Conservation (phyloP, 1,140 invertebrate genomes). For the Metaphire vulgaris region DNA sequence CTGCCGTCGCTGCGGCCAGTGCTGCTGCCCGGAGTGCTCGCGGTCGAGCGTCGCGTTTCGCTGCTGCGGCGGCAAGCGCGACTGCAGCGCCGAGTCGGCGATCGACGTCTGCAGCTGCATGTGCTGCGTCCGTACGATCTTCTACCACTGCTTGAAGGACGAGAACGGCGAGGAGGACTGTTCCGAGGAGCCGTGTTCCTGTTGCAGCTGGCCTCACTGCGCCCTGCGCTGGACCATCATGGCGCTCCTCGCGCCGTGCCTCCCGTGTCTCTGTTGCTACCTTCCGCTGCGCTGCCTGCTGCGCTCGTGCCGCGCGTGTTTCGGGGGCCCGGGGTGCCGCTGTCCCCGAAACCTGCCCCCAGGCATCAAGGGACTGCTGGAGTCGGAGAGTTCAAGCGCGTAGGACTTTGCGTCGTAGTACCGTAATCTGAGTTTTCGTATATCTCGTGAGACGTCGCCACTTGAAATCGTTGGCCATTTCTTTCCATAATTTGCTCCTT, state of each 20-base stretch:
- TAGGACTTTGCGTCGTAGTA: not conserved
- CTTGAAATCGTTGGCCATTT: not conserved
- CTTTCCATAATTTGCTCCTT: not conserved
- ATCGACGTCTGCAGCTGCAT: slow-evolving; percentile 83
- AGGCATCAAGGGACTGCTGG: slow-evolving; percentile 30
- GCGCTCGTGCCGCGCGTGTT: slow-evolving; percentile 71
- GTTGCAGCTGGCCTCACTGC: slow-evolving; percentile 58
- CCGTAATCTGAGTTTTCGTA: not conserved
- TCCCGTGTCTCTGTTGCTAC: slow-evolving; percentile 84
- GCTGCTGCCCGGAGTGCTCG: slow-evolving; percentile 78
- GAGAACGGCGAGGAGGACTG: slow-evolving; percentile 60
- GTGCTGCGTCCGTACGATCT: slow-evolving; percentile 83
- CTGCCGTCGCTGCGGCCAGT: slow-evolving; percentile 75
- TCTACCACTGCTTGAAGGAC: slow-evolving; percentile 82
- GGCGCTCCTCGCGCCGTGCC: slow-evolving; percentile 63
- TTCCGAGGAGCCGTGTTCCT: slow-evolving; percentile 80
- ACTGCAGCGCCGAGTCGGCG: slow-evolving; percentile 74
- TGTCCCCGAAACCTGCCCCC: slow-evolving; percentile 44
- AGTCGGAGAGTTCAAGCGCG: slow-evolving; percentile 32
- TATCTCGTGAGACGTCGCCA: not conserved
- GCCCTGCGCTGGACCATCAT: slow-evolving; percentile 76
- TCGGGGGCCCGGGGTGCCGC: slow-evolving; percentile 64
- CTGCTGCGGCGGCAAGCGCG: slow-evolving; percentile 77
- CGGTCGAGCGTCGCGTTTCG: slow-evolving; percentile 72
- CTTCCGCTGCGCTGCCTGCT: slow-evolving; percentile 79